phyloP scores from a whole-genome alignment of 2,797 vertebrate genomes.

The Neomorphus geoffroyi region DNA sequence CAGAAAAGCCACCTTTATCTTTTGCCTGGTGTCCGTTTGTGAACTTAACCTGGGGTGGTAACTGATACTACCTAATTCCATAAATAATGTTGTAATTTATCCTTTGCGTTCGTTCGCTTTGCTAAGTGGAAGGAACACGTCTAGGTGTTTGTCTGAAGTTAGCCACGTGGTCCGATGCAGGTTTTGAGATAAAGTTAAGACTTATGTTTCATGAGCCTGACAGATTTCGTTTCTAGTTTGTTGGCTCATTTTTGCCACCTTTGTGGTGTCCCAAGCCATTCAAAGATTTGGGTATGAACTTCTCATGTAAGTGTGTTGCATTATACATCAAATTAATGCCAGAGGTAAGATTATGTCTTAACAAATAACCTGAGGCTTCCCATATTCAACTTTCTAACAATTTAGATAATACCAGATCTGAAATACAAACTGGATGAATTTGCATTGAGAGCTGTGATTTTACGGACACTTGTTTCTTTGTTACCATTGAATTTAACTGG shows the following conservation, averaged over 20 bases:
- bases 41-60: neutral
- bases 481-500: neutral
- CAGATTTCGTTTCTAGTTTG: neutral
- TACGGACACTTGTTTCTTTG: neutral
- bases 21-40: neutral
- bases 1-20: neutral
- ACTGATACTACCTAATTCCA: neutral
- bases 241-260: neutral
- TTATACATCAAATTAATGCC: neutral
- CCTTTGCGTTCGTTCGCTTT: neutral
- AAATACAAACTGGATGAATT: neutral
- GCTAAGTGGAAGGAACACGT: neutral
- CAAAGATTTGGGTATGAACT: neutral
- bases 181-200: neutral
- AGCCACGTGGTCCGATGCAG: neutral
- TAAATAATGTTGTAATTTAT: neutral
- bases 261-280: neutral
- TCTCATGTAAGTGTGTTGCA: neutral
- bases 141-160: neutral
- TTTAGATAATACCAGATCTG: neutral
- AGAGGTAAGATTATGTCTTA: neutral
- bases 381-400: neutral
- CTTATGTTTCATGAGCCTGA: neutral
- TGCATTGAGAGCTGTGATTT: neutral
- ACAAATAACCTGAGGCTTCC: neutral